These are phyloP conservation scores for Acrobeloides nanus DNA, from an alignment of 2,888 invertebrate species.

Conservation along the genomic window DNA sequence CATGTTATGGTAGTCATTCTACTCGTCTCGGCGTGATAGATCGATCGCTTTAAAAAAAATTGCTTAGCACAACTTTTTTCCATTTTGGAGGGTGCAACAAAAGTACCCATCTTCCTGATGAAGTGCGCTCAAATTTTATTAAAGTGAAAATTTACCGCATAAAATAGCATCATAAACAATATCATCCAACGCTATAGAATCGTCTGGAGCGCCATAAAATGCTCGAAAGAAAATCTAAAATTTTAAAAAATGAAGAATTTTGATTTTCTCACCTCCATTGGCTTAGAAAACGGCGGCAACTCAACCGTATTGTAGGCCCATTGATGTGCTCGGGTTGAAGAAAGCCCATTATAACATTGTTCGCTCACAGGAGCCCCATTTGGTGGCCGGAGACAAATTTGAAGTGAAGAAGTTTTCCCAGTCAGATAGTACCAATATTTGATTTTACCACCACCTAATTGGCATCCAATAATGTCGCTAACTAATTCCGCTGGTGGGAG, in stretches of 20 bases:
- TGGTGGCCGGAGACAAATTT: slow-evolving; percentile 44
- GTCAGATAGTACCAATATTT: slow-evolving; percentile 50
- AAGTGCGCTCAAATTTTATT: too few relatives aligned
- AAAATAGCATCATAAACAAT: slow-evolving; percentile 42
- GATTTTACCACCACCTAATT: slow-evolving; percentile 39
- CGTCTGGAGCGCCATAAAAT: slow-evolving; percentile 34
- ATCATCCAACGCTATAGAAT: slow-evolving; percentile 45
- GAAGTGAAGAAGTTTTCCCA: slow-evolving; percentile 31
- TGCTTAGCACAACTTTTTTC: too few relatives aligned
- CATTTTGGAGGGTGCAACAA: too few relatives aligned
- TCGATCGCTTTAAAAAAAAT: too few relatives aligned
- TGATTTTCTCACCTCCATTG: slow-evolving; percentile 45
- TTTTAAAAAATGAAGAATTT: not conserved
- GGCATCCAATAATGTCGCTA: slow-evolving; percentile 39
- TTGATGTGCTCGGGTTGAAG: slow-evolving; percentile 38
- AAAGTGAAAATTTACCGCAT: too few relatives aligned
- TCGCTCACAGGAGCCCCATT: slow-evolving; percentile 18
- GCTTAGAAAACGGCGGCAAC: slow-evolving; percentile 43
- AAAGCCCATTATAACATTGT: slow-evolving; percentile 44
- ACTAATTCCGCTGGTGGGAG: too few relatives aligned
- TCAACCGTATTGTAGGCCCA: slow-evolving; percentile 42
- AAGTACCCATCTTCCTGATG: too few relatives aligned
- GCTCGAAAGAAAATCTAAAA: slow-evolving; percentile 43
- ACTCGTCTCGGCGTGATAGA: too few relatives aligned
- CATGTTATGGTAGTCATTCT: too few relatives aligned